Base-by-base conservation (phyloP, 2,113 vertebrate species). In the Aptenodytes patagonicus region DNA sequence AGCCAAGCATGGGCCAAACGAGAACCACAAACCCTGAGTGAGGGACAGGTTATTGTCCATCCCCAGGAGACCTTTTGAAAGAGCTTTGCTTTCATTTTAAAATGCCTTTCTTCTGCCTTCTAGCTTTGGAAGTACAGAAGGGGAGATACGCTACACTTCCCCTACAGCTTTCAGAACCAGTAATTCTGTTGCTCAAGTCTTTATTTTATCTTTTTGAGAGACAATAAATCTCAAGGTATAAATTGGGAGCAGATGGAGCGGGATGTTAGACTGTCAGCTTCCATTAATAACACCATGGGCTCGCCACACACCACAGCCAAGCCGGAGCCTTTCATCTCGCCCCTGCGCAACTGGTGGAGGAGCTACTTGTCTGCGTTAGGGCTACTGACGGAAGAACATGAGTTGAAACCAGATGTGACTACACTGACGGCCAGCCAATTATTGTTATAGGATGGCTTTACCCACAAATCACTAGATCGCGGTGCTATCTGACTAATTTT, bases 201-300 rank as follows among this genome's bases (percentile, higher is more conserved):
- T 65, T 32, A 38, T 92, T 86, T 84, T 7, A 75, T 85, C 69
- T 86, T 91, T 71, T 36, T 34, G 58, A 71, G 80, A 82, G 61
- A 66, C 72, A 72, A 13, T 87, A 91, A 72, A 87, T 84, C 68
- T 89, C 11, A 11, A 87, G 69, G 92, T 55, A 68, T 51, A 81
- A 93, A 95, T 10, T 78, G 51, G 80, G 86, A 97, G 77, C 96
- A 97, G 95, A 93, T 91, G 90, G 92, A 92, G 38, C 0, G 0
- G 77, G 80, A 95, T 71, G 94, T 75, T 72, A 49, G 69, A 38
- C 90, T 95, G 95, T 92, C 96, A 95, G 77, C 76, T 95, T 44
- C 94, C 83, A 95, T 95, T 82, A 96, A 22, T 40, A 31, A 4
- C 72, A 69, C 15, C 1, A 0, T 34, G 92, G 65, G 8, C 44